phyloP scores from a whole-genome alignment of 2,888 invertebrate genomes.

The Ceriagrion tenellum region DNA sequence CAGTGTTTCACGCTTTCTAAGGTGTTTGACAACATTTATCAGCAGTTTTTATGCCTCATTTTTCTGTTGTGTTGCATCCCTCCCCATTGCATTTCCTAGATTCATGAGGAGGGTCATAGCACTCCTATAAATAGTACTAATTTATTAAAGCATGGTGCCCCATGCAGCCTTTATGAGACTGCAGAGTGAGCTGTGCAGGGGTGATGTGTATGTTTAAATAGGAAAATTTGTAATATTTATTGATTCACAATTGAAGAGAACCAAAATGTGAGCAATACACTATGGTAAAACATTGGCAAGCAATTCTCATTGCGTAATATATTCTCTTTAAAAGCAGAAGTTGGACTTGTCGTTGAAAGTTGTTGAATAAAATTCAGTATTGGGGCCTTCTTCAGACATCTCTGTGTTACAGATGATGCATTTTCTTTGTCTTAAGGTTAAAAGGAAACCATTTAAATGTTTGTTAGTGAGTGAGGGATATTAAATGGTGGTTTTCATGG shows the following conservation, averaged over 20 bases:
- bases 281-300: constrained; percentile 7
- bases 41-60: constrained; percentile 4
- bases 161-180: constrained; percentile 42
- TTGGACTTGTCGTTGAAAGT: constrained; percentile 24
- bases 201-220: background rate
- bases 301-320: background rate
- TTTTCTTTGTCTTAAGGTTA: constrained; percentile 20
- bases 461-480: background rate
- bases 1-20: background rate
- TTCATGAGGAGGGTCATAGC: constrained; percentile 50
- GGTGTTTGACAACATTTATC: background rate
- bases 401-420: constrained; percentile 39
- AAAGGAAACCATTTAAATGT: background rate
- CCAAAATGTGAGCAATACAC: constrained; percentile 33
- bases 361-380: constrained; percentile 44
- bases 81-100: constrained; percentile 33
- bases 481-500: background rate
- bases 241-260: constrained; percentile 11
- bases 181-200: constrained; percentile 39
- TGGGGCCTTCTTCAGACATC: constrained; percentile 45
- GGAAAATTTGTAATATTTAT: constrained; percentile 54
- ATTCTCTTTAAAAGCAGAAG: constrained; percentile 30
- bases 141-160: constrained; percentile 50
- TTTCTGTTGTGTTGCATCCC: background rate
- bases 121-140: constrained; percentile 35